Percentiles rank a stretch among this genome's conserved stretches.
Evolutionary conservation across 2,113 vertebrate species (phyloP).

Genomic region (Anser cygnoides): DNA sequence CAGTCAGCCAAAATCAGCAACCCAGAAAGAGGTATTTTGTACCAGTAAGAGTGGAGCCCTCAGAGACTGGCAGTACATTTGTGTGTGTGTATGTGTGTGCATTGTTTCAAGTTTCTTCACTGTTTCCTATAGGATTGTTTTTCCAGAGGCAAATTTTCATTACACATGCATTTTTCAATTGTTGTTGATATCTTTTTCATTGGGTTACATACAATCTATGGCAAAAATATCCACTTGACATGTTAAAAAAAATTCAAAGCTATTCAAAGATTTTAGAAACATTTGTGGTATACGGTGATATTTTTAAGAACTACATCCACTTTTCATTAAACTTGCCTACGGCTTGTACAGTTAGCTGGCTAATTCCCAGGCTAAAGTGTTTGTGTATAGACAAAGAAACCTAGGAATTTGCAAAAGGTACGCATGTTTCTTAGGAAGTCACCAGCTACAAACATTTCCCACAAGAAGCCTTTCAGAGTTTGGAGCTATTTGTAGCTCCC

Average conservation of each 20-base stretch:
- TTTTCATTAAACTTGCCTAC: neutral
- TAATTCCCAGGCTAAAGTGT: neutral
- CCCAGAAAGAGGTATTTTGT: neutral
- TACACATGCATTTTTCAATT: neutral
- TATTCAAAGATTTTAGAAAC: neutral
- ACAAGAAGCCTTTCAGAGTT: neutral
- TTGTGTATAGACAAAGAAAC: neutral
- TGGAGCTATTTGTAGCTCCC: neutral
- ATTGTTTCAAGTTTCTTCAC: neutral
- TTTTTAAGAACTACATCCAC: neutral
- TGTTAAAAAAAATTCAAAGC: neutral
- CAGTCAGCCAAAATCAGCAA: neutral
- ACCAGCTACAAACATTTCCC: neutral
- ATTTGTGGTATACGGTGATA: neutral
- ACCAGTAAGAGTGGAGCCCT: neutral
- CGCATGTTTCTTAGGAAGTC: neutral
- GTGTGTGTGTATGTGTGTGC: neutral
- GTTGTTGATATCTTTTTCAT: neutral
- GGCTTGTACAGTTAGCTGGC: neutral
- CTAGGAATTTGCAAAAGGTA: neutral
- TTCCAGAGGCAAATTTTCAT: neutral
- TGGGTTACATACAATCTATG: neutral
- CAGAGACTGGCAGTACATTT: neutral
- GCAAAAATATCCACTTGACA: neutral
- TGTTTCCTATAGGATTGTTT: neutral